Conservation (phyloP, 1,140 invertebrate genomes). For the Drosophila navojoa region DNA sequence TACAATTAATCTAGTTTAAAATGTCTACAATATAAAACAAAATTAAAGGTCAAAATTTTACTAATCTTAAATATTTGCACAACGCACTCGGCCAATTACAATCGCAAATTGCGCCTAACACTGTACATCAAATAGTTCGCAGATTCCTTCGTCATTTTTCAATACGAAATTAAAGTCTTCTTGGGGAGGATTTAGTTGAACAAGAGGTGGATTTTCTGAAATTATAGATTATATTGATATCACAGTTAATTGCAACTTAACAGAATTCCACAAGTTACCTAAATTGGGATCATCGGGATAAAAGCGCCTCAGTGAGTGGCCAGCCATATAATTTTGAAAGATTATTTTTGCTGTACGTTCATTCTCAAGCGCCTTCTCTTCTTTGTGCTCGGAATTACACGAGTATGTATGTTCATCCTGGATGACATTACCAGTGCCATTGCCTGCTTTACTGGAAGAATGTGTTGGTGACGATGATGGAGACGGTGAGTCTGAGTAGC, state of each 20-base stretch:
- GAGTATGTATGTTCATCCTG: slow-evolving; percentile 79
- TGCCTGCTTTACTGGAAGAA: slow-evolving; percentile 61
- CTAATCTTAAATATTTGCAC: slow-evolving; percentile 79
- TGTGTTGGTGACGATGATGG: slow-evolving; percentile 63
- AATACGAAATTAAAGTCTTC: slow-evolving; percentile 78
- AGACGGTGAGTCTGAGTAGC: slow-evolving; percentile 68
- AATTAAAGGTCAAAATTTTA: slow-evolving; percentile 81
- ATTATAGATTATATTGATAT: slow-evolving; percentile 3
- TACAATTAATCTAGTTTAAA: slow-evolving; percentile 73
- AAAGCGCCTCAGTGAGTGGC: slow-evolving; percentile 73
- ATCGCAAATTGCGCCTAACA: slow-evolving; percentile 53
- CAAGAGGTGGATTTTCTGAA: slow-evolving; percentile 76
- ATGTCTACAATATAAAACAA: slow-evolving; percentile 72
- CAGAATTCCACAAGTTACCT: slow-evolving; percentile 40
- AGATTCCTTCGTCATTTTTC: slow-evolving; percentile 78
- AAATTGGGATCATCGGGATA: slow-evolving; percentile 80
- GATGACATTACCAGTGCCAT: slow-evolving; percentile 66
- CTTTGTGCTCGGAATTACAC: slow-evolving; percentile 74
- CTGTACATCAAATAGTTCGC: slow-evolving; percentile 80
- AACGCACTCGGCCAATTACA: slow-evolving; percentile 73
- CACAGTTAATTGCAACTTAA: background rate
- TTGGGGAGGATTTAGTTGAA: slow-evolving; percentile 78
- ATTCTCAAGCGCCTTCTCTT: slow-evolving; percentile 74
- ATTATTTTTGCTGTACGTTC: slow-evolving; percentile 78
- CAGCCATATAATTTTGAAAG: slow-evolving; percentile 71